Base-by-base conservation (phyloP, 2,888 invertebrate species). In the Tanaodytes sp. region DNA sequence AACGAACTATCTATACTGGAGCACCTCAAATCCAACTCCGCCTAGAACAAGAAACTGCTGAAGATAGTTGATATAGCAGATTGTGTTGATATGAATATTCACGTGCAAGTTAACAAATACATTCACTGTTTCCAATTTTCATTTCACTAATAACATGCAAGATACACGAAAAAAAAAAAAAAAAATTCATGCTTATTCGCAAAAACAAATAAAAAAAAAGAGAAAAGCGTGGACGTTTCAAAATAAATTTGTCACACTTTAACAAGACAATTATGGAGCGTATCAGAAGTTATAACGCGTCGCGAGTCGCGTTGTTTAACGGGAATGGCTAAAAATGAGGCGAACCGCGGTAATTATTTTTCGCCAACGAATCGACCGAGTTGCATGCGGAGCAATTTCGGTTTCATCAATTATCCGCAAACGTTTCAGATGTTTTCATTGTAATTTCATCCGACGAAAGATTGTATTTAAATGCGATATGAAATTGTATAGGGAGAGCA, bases 21-120 rank as follows among this genome's bases (percentile, higher is more conserved):
- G 72, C 83, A 83, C 37, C 82, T 80, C 48, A 83, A 76, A 68
- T 83, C 82, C 78, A 83, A 79, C 69, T 83, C 83, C 74, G 80
- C 80, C 83, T 83, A 71, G 75, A 83, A 83, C 79, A 78, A 55
- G 63, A 64, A 78, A 79, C 82, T 82, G 80, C 82, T 82, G 79
- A 73, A 82, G 76, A 82, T 77, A 75, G 76, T 79, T 74, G 72
- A 71, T 75, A 46, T 40, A 9, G n/a, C n/a, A n/a, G n/a, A n/a
- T n/a, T n/a, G n/a, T n/a, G n/a, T n/a, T n/a, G n/a, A n/a, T n/a
- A n/a, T n/a, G n/a, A n/a, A n/a, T n/a, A n/a, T n/a, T n/a, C n/a
- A n/a, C n/a, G n/a, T n/a, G n/a, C n/a, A n/a, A n/a, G n/a, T n/a
- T n/a, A n/a, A n/a, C n/a, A n/a, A n/a, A n/a, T n/a, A n/a, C n/a